phyloP scores from a whole-genome alignment of 2,888 invertebrate genomes.

The Cephus runcator region DNA sequence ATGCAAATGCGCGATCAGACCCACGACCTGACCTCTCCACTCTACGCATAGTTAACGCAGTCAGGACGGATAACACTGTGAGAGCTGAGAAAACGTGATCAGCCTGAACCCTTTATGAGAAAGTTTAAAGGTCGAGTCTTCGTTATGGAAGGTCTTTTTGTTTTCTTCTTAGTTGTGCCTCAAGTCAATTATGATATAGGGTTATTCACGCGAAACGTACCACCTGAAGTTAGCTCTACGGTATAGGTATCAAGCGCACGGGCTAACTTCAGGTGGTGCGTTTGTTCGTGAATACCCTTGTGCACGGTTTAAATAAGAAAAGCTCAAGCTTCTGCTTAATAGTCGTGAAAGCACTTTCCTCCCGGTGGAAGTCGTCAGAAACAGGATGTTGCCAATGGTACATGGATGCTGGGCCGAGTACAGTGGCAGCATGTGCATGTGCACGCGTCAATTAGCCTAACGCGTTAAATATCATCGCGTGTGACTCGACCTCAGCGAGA shows the following conservation, averaged over 20 bases:
- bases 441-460: conserved; percentile 27
- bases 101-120: background rate
- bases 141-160: background rate
- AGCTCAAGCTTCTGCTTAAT: background rate
- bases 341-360: background rate
- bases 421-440: conserved; percentile 4
- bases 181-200: background rate
- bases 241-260: background rate
- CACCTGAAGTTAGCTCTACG: background rate
- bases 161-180: background rate
- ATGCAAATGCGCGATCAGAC: background rate
- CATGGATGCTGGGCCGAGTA: background rate
- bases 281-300: background rate
- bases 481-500: background rate
- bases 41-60: background rate
- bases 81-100: background rate
- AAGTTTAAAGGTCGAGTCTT: background rate
- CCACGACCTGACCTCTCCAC: background rate
- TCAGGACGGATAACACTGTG: background rate
- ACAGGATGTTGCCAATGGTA: background rate
- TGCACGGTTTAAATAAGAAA: background rate
- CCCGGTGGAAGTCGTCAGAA: background rate
- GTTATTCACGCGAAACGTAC: background rate
- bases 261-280: background rate
- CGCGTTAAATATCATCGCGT: background rate